Base-by-base conservation (phyloP, 2,888 invertebrate genomes). In the Drosophila tanythrix region DNA sequence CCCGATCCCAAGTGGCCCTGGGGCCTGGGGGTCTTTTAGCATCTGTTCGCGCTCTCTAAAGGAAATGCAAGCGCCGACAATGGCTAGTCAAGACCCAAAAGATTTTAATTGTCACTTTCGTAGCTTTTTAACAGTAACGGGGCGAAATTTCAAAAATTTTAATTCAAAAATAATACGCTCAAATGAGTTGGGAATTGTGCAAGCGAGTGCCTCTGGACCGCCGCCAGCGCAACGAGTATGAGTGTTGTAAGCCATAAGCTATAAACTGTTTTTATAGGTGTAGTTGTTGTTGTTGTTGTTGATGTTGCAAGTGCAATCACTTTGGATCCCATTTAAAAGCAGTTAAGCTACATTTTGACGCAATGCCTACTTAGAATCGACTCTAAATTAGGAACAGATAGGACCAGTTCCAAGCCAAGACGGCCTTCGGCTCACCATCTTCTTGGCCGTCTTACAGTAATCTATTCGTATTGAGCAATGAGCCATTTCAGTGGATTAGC, bases 101-200 rank as follows among this genome's bases (percentile, higher is more conserved):
- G 56, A 76, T 76, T 87, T 81, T 84, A 84, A 84, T 84, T 89
- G 84, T 87, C 84, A 84, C 84, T 84, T 84, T 84, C 88, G 74
- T 89, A 76, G 86, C 62, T 70, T 76, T 59, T 67, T 71, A 56
- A 33, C 69, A 52, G 65, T 73, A 59, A 65, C 52, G 40, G 65
- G 55, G 61, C 57, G 77, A 88, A 89, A 85, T 85, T 75, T 85
- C 65, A 85, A 88, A 89, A 75, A 85, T 85, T 82, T 85, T 85
- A 85, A 85, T 85, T 77, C 85, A 84, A 85, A 80, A 79, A 77
- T 89, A 85, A 85, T 89, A 88, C 82, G 88, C 74, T 85, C 67
- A 89, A 85, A 88, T 88, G 72, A 80, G 66, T 70, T 52, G 38
- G 56, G 52, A 61, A 88, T 85, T 85, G 82, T 82, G 88, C 74